Evolutionary conservation across 2,888 invertebrate species (phyloP).

Genomic region (Tetheella fluctuosa): DNA sequence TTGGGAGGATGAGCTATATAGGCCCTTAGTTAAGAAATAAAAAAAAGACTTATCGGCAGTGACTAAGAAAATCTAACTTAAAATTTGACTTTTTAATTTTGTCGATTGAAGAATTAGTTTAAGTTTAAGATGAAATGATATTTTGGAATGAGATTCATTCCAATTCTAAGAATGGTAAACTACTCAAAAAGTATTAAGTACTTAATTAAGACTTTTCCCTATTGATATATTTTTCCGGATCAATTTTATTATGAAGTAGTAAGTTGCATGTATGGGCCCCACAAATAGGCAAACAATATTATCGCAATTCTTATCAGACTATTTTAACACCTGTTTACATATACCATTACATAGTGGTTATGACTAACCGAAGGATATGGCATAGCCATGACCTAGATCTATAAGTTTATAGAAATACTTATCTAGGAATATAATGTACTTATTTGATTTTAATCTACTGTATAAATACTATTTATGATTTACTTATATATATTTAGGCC

Average conservation of each 20-base stretch:
- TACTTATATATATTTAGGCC: background rate
- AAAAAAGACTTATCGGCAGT: background rate
- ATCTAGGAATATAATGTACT: background rate
- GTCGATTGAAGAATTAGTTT: too few species aligned
- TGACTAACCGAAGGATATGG: slow-evolving; percentile 27
- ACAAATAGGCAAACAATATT: slow-evolving; percentile 4
- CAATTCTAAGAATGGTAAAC: too few species aligned
- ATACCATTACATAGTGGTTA: slow-evolving; percentile 1
- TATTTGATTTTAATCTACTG: background rate
- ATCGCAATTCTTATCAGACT: slow-evolving; percentile 16
- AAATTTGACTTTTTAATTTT: background rate
- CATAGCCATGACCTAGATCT: slow-evolving; percentile 55
- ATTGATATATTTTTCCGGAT: background rate
- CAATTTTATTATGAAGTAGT: too few species aligned
- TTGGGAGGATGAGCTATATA: background rate
- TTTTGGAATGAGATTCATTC: too few species aligned
- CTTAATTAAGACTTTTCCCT: too few species aligned
- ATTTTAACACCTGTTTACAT: background rate
- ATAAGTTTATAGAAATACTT: slow-evolving; percentile 11
- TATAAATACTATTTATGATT: background rate
- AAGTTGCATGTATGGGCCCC: slow-evolving; percentile 7
- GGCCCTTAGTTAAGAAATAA: background rate
- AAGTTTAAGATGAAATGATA: too few species aligned
- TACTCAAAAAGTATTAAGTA: too few species aligned
- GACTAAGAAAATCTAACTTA: background rate